Percentiles rank a stretch among this genome's conserved stretches.
Evolutionary conservation across 1,140 invertebrate species (phyloP).

Genomic region (Nephila pilipes): DNA sequence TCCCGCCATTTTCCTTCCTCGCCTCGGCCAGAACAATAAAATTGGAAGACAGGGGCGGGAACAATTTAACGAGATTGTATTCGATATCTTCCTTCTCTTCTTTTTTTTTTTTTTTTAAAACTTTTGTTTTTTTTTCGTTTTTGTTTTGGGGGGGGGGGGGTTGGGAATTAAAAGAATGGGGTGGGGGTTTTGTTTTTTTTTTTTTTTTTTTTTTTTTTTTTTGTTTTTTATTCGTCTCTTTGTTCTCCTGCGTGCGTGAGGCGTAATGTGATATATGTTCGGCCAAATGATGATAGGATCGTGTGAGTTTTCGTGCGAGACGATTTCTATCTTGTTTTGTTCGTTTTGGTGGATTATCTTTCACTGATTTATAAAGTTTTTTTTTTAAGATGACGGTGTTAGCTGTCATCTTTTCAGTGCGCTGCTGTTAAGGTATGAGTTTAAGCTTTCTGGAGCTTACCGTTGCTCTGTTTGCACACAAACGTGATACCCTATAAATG

Average conservation of each 20-base stretch:
- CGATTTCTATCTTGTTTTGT: not conserved
- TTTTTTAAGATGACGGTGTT: not conserved
- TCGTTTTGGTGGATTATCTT: not conserved
- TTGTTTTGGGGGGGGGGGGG: not conserved
- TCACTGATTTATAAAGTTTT: conserved; percentile 33
- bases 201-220: not conserved
- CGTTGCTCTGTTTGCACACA: no score
- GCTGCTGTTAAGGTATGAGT: no score
- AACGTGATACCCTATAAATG: no score
- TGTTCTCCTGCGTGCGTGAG: not conserved
- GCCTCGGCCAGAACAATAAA: not conserved
- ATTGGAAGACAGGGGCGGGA: conserved; percentile 15
- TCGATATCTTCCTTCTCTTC: not conserved
- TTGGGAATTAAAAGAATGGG: conserved; percentile 6
- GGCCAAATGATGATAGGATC: conserved; percentile 31
- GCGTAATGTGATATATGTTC: conserved; percentile 23
- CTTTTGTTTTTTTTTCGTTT: not conserved
- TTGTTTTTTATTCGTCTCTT: not conserved
- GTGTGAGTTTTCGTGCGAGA: conserved; percentile 1
- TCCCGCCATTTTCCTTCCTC: not conserved
- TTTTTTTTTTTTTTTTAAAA: not conserved
- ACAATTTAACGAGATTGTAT: conserved; percentile 40
- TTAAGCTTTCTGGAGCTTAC: no score
- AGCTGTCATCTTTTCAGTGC: not conserved
- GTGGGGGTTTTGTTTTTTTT: not conserved